phyloP scores from a whole-genome alignment of 2,113 vertebrate genomes.

The Xenotilapia longispinis region DNA sequence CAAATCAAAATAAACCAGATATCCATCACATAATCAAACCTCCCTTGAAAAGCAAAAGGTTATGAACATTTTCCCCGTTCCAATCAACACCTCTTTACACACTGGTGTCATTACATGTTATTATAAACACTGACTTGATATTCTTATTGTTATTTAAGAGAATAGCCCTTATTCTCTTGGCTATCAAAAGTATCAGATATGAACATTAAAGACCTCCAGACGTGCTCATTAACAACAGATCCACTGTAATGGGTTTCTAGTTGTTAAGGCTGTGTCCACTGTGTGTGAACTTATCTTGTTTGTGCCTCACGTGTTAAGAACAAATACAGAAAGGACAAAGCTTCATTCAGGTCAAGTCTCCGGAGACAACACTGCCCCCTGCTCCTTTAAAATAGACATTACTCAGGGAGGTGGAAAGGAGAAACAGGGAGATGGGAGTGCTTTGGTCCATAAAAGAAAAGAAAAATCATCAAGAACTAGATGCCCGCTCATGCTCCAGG shows the following conservation, averaged over 20 bases:
- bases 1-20: not conserved
- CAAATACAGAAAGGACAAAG: constrained; percentile 9
- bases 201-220: not conserved
- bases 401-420: not conserved
- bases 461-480: not conserved
- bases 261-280: not conserved
- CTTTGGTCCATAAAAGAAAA: constrained; percentile 36
- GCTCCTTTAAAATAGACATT: constrained; percentile 8
- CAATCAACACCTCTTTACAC: not conserved
- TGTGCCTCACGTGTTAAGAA: not conserved
- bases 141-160: not conserved
- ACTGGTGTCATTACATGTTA: not conserved
- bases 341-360: constrained; percentile 19
- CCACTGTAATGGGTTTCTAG: not conserved
- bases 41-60: not conserved
- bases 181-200: not conserved
- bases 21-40: not conserved
- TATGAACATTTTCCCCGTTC: not conserved
- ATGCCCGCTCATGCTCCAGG: constrained; percentile 82
- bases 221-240: constrained; percentile 20
- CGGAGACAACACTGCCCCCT: constrained; percentile 11
- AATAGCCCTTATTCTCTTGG: not conserved
- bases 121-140: constrained; percentile 4
- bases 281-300: not conserved
- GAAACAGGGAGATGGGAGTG: not conserved